phyloP scores from a whole-genome alignment of 2,797 vertebrate species.

The Gymnothorax reevesii region DNA sequence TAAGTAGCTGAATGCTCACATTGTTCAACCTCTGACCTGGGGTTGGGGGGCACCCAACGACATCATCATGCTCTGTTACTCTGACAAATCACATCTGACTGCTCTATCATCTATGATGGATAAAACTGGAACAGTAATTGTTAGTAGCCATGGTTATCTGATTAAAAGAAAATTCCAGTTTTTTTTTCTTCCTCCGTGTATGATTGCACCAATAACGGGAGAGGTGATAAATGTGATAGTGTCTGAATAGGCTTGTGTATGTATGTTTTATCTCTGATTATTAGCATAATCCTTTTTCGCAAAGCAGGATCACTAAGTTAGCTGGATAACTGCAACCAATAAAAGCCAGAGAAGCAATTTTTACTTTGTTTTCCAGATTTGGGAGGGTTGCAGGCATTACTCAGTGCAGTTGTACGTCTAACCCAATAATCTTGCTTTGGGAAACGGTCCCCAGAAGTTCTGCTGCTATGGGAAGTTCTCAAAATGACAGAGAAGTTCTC shows the following conservation, averaged over 20 bases:
- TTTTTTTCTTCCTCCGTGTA: not conserved
- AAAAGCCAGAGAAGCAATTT: no score
- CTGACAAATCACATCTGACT: conserved; percentile 30
- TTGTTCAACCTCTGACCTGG: conserved; percentile 82
- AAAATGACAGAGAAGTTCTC: not conserved
- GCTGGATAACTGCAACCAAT: no score
- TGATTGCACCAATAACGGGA: conserved; percentile 11
- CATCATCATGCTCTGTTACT: conserved; percentile 79
- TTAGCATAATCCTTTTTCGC: not conserved
- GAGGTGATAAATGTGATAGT: not conserved
- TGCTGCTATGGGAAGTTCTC: not conserved
- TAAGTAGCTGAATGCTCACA: conserved; percentile 87
- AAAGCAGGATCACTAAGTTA: no score
- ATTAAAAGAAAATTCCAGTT: conserved; percentile 20
- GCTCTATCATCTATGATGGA: conserved; percentile 17
- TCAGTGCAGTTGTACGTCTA: no score
- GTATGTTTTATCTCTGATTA: not conserved
- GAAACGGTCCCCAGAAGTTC: no score
- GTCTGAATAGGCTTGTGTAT: not conserved
- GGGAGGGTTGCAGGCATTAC: no score
- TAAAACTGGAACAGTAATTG: conserved; percentile 30
- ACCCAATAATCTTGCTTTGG: no score
- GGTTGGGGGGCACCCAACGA: conserved; percentile 63
- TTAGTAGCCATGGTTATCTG: conserved; percentile 13
- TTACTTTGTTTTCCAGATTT: no score